Conservation (phyloP, 2,797 vertebrate species). For the Momotus momota region DNA sequence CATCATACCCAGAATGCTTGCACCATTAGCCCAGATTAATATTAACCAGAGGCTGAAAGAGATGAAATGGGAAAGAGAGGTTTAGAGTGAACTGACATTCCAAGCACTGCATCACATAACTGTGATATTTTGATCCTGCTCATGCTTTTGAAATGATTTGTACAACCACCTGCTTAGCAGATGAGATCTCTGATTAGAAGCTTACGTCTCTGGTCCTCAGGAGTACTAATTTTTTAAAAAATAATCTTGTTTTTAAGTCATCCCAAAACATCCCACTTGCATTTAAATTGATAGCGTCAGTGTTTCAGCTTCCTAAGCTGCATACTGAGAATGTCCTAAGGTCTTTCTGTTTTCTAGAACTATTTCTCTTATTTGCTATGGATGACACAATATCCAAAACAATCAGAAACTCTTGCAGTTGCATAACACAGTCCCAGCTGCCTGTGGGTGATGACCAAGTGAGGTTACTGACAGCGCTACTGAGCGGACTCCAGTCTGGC, state of each 20-base stretch:
- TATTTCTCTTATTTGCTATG: not conserved
- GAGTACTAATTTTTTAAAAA: not conserved
- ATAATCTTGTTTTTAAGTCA: not conserved
- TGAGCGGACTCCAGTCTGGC: not conserved
- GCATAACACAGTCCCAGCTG: not conserved
- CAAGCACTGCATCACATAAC: not conserved
- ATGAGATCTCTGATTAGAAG: not conserved
- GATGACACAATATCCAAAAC: not conserved
- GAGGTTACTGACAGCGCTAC: not conserved
- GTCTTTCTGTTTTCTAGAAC: not conserved
- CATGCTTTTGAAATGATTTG: slow-evolving; percentile 28
- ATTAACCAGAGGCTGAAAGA: not conserved
- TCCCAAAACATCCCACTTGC: not conserved
- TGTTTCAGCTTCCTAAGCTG: not conserved
- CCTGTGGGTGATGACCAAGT: not conserved
- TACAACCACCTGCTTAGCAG: slow-evolving; percentile 26
- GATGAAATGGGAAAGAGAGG: not conserved
- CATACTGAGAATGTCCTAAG: not conserved
- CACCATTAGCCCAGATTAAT: slow-evolving; percentile 20
- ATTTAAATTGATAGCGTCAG: not conserved
- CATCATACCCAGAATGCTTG: slow-evolving; percentile 37
- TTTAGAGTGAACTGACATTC: not conserved
- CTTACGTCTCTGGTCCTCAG: not conserved
- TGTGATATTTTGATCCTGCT: not conserved
- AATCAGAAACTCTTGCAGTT: not conserved